These are phyloP conservation scores for Eleginops maclovinus DNA, from an alignment of 2,113 vertebrate species.

Conservation along the genomic window DNA sequence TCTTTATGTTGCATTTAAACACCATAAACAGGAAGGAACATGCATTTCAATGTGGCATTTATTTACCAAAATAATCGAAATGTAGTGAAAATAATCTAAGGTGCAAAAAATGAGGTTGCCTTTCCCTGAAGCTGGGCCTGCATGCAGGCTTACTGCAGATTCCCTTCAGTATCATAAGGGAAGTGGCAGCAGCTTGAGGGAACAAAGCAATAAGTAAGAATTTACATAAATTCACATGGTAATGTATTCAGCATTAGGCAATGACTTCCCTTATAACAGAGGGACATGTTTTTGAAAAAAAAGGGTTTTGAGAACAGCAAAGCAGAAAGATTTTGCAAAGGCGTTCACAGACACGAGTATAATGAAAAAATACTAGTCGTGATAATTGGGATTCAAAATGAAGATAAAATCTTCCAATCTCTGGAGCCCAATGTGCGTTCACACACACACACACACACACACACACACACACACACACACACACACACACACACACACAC, in stretches of 20 bases:
- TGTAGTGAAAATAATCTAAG: slow-evolving; percentile 10
- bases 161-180: slow-evolving; percentile 50
- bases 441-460: slow-evolving; percentile 7
- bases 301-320: slow-evolving; percentile 53
- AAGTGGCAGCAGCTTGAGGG: slow-evolving; percentile 67
- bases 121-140: slow-evolving; percentile 6
- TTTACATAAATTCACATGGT: slow-evolving; percentile 80
- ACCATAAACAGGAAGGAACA: slow-evolving; percentile 10
- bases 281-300: slow-evolving; percentile 58
- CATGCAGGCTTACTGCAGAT: slow-evolving; percentile 23
- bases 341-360: slow-evolving; percentile 43
- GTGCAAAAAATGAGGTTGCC: slow-evolving; percentile 1
- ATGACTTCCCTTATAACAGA: slow-evolving; percentile 63
- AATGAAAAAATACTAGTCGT: slow-evolving; percentile 70
- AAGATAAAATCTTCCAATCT: slow-evolving; percentile 67
- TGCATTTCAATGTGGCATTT: neutral
- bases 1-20: slow-evolving; percentile 1
- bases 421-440: slow-evolving; percentile 33
- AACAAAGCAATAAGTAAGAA: slow-evolving; percentile 72
- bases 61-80: neutral
- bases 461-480: neutral
- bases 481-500: slow-evolving; percentile 5
- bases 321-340: slow-evolving; percentile 53
- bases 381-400: slow-evolving; percentile 63
- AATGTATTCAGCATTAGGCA: slow-evolving; percentile 75